Evolutionary conservation across 2,113 vertebrate genomes (phyloP).

Genomic region (Gila orcuttii): DNA sequence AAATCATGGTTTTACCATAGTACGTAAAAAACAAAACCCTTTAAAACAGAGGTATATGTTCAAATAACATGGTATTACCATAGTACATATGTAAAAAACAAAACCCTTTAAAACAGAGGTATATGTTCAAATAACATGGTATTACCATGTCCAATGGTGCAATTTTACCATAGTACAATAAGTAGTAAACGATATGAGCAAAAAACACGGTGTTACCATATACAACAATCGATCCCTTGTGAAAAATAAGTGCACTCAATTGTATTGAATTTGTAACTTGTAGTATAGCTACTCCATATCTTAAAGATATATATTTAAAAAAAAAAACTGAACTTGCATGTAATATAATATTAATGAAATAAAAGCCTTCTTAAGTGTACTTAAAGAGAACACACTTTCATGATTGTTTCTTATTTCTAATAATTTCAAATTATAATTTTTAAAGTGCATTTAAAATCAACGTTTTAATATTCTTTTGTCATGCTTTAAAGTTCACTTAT

Average conservation of each 20-base stretch:
- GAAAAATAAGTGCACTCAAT: neutral
- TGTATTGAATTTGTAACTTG: neutral
- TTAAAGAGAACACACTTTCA: too few relatives aligned
- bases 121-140: neutral
- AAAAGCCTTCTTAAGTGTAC: neutral
- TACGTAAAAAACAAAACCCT: too few relatives aligned
- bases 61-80: neutral
- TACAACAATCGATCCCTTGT: neutral
- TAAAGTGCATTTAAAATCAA: neutral
- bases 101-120: too few relatives aligned
- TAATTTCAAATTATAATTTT: neutral
- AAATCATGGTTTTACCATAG: neutral
- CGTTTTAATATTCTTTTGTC: neutral
- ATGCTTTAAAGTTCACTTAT: neutral
- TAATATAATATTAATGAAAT: neutral
- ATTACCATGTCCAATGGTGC: neutral
- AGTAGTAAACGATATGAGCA: neutral
- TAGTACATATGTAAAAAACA: too few relatives aligned
- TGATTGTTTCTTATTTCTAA: too few relatives aligned
- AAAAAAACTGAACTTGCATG: neutral
- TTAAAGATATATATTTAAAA: neutral
- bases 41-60: too few relatives aligned
- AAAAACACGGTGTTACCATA: neutral
- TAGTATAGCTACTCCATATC: neutral
- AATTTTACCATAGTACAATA: neutral